These are phyloP conservation scores for Ormyrus nitidulus DNA, from an alignment of 2,888 invertebrate species.

Conservation along the genomic window DNA sequence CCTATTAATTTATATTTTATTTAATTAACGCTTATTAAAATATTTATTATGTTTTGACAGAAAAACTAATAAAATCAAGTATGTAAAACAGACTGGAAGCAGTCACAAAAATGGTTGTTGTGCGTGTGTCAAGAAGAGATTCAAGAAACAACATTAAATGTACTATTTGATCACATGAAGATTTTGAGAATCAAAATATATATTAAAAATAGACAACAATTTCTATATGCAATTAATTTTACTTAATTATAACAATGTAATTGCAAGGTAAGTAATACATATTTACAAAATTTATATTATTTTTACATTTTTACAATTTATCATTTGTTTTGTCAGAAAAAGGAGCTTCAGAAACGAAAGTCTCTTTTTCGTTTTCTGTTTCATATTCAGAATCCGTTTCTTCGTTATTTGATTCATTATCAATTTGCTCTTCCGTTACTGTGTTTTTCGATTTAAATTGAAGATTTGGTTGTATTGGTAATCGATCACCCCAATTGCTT, in stretches of 20 bases:
- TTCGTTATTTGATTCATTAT: constrained; percentile 10
- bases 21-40: constrained; percentile 32
- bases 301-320: constrained; percentile 24
- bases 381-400: constrained; percentile 23
- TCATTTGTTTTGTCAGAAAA: not conserved
- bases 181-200: constrained; percentile 49
- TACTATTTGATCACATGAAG: constrained; percentile 47
- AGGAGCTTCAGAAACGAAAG: constrained; percentile 8
- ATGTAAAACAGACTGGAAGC: constrained; percentile 41
- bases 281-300: constrained; percentile 29
- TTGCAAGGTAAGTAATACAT: constrained; percentile 15
- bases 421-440: not conserved
- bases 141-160: constrained; percentile 44
- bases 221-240: constrained; percentile 34
- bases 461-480: constrained; percentile 80
- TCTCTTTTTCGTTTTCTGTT: constrained; percentile 42
- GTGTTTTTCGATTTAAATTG: not conserved
- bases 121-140: constrained; percentile 53
- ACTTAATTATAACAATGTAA: constrained; percentile 14
- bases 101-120: constrained; percentile 52
- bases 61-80: constrained; percentile 37
- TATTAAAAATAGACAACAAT: constrained; percentile 40
- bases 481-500: constrained; percentile 87
- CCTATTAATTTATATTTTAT: constrained; percentile 20
- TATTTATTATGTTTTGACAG: constrained; percentile 54